Percentiles rank a stretch among this genome's conserved stretches.
phyloP scores from a whole-genome alignment of 1,140 invertebrate species.

The Bactericera cockerelli region DNA sequence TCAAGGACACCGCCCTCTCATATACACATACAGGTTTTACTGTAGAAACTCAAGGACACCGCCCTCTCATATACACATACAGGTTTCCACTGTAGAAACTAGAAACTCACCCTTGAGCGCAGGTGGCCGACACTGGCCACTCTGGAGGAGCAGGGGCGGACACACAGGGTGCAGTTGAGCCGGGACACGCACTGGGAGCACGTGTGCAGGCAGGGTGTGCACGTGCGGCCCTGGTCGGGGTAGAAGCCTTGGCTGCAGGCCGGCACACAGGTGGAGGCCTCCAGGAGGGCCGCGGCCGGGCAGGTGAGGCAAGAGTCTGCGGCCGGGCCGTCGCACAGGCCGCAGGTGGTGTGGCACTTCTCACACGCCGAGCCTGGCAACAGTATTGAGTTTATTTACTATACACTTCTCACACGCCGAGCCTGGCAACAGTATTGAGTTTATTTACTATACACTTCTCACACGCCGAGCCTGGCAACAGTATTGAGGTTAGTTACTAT shows the following conservation, averaged over 20 bases:
- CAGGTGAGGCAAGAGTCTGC: conserved; percentile 29
- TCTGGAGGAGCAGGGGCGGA: conserved; percentile 51
- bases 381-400: no score
- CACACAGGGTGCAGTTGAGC: conserved; percentile 60
- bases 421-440: no score
- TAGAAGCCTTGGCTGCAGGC: conserved; percentile 27
- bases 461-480: no score
- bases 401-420: no score
- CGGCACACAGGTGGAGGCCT: conserved; percentile 25
- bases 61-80: no score
- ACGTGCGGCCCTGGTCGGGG: conserved; percentile 30
- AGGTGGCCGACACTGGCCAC: conserved; percentile 60
- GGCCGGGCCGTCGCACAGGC: conserved; percentile 28
- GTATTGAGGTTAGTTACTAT: no score
- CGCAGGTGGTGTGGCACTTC: conserved; percentile 28
- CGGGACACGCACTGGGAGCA: conserved; percentile 58
- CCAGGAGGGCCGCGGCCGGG: conserved; percentile 22
- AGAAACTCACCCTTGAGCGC: conserved; percentile 32
- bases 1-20: no score
- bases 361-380: no score
- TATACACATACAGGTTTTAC: no score
- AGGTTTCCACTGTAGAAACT: no score
- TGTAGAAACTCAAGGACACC: no score
- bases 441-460: no score
- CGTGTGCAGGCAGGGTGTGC: conserved; percentile 57